These are phyloP conservation scores for Perca fluviatilis DNA, from an alignment of 2,113 vertebrate species.

Conservation along the genomic window DNA sequence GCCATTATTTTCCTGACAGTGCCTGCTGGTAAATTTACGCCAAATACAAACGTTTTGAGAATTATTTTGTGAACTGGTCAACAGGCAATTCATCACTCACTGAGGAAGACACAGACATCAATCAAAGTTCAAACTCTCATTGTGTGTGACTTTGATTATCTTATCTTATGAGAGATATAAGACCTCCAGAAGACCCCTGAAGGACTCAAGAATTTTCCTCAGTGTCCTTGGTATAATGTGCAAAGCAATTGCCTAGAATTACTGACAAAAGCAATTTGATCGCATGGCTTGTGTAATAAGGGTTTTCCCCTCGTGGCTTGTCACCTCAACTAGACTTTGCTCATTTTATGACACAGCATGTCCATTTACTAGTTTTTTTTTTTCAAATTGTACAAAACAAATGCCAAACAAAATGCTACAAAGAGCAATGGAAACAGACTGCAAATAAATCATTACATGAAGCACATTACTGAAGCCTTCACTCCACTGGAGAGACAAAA, in stretches of 20 bases:
- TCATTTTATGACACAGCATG: neutral
- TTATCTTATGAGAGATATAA: neutral
- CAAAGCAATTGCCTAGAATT: conserved; percentile 7
- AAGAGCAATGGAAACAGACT: neutral
- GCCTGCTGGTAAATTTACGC: neutral
- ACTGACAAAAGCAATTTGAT: conserved; percentile 25
- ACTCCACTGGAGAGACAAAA: no score
- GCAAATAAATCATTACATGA: neutral
- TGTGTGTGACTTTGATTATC: conserved; percentile 10
- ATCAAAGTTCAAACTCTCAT: conserved; percentile 22
- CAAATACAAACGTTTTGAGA: conserved; percentile 6
- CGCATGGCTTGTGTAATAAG: neutral
- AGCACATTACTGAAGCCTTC: no score
- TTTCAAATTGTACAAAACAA: neutral
- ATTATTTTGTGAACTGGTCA: conserved; percentile 6
- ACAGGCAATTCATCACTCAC: conserved; percentile 19
- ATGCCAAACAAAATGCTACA: neutral
- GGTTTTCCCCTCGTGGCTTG: neutral
- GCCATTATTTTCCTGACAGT: conserved; percentile 15
- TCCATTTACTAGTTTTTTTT: neutral
- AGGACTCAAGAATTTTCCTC: neutral
- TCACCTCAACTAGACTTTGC: neutral
- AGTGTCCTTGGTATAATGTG: neutral
- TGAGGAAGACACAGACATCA: conserved; percentile 2
- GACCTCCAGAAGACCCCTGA: neutral